Base-by-base conservation (phyloP, 2,113 vertebrate species). In the Prietella phreatophila region DNA sequence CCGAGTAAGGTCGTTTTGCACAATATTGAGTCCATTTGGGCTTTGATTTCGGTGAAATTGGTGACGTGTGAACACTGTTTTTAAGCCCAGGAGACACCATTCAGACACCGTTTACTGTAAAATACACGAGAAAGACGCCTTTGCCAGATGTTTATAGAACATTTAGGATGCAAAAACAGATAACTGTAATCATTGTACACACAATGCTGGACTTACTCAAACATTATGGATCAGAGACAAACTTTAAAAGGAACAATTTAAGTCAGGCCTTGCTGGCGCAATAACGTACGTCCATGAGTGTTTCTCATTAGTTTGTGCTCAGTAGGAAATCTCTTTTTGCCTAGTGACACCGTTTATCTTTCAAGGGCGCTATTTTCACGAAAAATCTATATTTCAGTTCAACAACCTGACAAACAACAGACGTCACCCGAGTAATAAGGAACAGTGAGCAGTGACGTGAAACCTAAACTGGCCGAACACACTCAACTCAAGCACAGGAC, bases 401-500 rank as follows among this genome's bases (percentile, higher is more conserved):
- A 22, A 8, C 60, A 25, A 53, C 42, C 0, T n/a, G 82, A 84
- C 25, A 84, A 67, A 84, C 82, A 67, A 11, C 82, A 84, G 82
- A 84, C 6, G 36, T n/a, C 63, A 15, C 20, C 4, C 20, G 25
- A 50, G 19, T 82, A 82, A 63, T 25, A 42, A 63, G 81, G 81
- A 65, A 27, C 58, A 83, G 58, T 25, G 17, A 65, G 0, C 82
- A 17, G 39, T 63, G 60, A 83, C 20, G 82, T 58, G n/a, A 55
- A 81, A 56, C 50, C 79, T 20, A 22, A 39, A 14, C 30, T 58
- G 84, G 30, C 17, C 15, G n/a, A 84, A 33, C 47, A 84, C 65
- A 39, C 42, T 22, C 65, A n/a, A 39, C 42, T 22, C 65, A n/a
- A 36, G 47, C 69, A 30, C 71, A 22, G 47, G 27, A 65, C 27